These are phyloP conservation scores for Drosophila kohkoa DNA, from an alignment of 1,140 invertebrate genomes.

Conservation along the genomic window DNA sequence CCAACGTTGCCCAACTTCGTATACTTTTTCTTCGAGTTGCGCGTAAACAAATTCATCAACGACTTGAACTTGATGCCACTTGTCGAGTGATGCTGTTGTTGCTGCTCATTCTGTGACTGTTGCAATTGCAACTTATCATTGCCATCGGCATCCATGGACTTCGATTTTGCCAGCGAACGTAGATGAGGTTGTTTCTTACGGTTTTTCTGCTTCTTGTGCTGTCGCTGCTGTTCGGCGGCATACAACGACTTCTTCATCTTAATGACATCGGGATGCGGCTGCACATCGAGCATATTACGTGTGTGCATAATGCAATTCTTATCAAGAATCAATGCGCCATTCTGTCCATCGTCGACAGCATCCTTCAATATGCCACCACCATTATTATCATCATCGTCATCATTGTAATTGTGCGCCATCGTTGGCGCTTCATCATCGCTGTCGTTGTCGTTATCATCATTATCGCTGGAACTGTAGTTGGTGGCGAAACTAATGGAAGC, in stretches of 20 bases:
- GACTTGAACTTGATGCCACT: constrained; percentile 59
- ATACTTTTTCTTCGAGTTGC: constrained; percentile 72
- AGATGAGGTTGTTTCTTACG: constrained; percentile 46
- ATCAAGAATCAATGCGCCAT: constrained; percentile 45
- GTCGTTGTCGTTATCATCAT: constrained; percentile 20
- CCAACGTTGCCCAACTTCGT: constrained; percentile 54
- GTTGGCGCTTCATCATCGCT: constrained; percentile 11
- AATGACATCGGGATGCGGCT: constrained; percentile 79
- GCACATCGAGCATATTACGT: constrained; percentile 73
- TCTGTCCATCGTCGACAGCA: constrained; percentile 1
- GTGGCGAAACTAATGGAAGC: constrained; percentile 80
- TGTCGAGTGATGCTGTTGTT: constrained; percentile 51
- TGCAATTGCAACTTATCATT: constrained; percentile 3
- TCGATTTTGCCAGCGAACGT: constrained; percentile 62
- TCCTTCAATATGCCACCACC: neutral
- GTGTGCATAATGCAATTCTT: constrained; percentile 65
- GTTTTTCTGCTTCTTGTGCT: constrained; percentile 55
- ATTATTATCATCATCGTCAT: constrained; percentile 16
- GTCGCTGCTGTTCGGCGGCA: constrained; percentile 55
- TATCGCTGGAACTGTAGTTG: constrained; percentile 51
- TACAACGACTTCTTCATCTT: constrained; percentile 69
- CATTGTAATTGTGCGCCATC: constrained; percentile 24
- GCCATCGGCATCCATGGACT: constrained; percentile 55
- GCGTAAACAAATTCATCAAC: constrained; percentile 64
- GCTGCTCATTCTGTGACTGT: neutral